These are phyloP conservation scores for Alfaro cultratus DNA, from an alignment of 2,797 vertebrate species.

Conservation along the genomic window DNA sequence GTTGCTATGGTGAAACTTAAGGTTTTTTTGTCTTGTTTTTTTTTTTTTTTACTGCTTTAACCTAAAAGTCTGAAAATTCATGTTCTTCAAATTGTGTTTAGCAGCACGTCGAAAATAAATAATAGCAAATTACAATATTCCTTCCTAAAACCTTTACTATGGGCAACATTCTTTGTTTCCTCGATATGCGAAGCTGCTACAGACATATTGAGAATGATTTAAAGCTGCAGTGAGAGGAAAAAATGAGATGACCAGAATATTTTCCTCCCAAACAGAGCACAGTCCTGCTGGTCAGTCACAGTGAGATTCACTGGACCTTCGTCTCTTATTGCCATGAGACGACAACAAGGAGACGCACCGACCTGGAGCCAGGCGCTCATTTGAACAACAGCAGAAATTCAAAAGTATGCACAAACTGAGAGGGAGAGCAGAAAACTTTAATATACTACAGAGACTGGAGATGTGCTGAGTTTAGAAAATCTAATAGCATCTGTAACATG, in stretches of 20 bases:
- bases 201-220: background rate
- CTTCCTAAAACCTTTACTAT: too few relatives aligned
- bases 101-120: background rate
- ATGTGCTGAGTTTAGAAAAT: background rate
- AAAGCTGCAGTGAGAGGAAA: background rate
- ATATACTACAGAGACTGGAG: background rate
- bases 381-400: background rate
- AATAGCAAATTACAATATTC: background rate
- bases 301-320: background rate
- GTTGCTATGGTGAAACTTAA: background rate
- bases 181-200: background rate
- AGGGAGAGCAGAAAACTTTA: background rate
- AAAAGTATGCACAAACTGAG: background rate
- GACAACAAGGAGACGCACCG: background rate
- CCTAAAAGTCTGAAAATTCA: background rate
- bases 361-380: background rate
- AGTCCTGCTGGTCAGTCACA: background rate
- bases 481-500: background rate
- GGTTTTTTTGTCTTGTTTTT: too few relatives aligned
- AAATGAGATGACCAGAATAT: background rate
- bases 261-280: background rate
- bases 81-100: background rate
- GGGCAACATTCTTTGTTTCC: background rate
- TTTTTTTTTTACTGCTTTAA: background rate
- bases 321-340: background rate